Evolutionary conservation across 2,888 invertebrate species (phyloP).

Genomic region (Electrophaes corylata): DNA sequence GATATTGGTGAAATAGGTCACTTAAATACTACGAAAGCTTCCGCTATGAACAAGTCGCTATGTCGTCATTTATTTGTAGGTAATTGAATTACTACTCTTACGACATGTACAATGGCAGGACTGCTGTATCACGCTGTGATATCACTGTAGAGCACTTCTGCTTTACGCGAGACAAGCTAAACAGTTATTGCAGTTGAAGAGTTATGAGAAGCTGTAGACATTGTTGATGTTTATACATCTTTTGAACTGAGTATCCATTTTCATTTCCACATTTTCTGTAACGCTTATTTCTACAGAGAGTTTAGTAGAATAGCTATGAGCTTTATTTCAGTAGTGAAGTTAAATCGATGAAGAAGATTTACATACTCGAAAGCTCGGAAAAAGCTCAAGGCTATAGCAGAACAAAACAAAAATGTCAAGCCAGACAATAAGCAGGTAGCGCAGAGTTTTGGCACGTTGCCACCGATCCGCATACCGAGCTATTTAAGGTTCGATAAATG

Average conservation of each 20-base stretch:
- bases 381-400: slow-evolving; percentile 9
- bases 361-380: slow-evolving; percentile 8
- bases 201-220: slow-evolving; percentile 27
- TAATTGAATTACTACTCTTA: slow-evolving; percentile 8
- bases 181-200: slow-evolving; percentile 39
- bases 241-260: neutral
- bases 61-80: neutral
- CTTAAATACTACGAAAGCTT: too few relatives aligned
- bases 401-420: slow-evolving; percentile 25
- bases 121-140: slow-evolving; percentile 37
- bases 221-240: slow-evolving; percentile 18
- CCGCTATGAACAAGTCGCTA: neutral
- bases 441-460: slow-evolving; percentile 50
- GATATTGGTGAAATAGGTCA: too few relatives aligned
- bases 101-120: slow-evolving; percentile 28
- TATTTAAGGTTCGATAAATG: slow-evolving; percentile 65
- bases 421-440: slow-evolving; percentile 46
- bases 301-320: neutral
- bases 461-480: slow-evolving; percentile 55
- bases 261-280: neutral
- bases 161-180: slow-evolving; percentile 35
- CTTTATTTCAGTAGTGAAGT: slow-evolving; percentile 9
- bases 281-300: neutral
- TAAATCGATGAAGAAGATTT: slow-evolving; percentile 19
- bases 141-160: slow-evolving; percentile 50